phyloP scores from a whole-genome alignment of 2,797 vertebrate genomes.

The Phyllotis vaccarum region DNA sequence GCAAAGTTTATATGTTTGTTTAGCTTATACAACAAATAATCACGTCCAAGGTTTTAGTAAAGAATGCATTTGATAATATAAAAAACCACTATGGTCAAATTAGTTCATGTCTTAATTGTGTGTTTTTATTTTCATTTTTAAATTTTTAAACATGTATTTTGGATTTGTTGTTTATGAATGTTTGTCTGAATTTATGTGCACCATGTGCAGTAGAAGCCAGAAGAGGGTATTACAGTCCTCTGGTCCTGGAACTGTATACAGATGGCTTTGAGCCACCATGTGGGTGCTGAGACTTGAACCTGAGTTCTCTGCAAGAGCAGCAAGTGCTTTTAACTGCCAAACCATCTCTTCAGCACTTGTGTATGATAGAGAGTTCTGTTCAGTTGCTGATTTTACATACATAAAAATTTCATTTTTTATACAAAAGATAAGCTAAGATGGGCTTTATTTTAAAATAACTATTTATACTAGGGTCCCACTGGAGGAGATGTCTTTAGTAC shows the following conservation, averaged over 20 bases:
- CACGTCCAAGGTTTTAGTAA: neutral
- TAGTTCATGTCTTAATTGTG: neutral
- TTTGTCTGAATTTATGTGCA: neutral
- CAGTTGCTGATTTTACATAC: neutral
- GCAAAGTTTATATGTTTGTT: conserved; percentile 49
- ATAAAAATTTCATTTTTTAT: conserved; percentile 33
- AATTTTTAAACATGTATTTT: neutral
- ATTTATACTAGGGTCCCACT: neutral
- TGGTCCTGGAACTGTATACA: neutral
- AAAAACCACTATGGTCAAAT: conserved; percentile 11
- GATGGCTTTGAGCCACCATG: neutral
- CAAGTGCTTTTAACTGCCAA: neutral
- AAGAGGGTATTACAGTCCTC: neutral
- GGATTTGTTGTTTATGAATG: neutral
- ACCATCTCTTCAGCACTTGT: neutral
- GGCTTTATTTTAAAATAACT: conserved; percentile 42
- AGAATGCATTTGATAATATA: neutral
- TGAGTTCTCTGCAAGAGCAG: neutral
- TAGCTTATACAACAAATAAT: conserved; percentile 1
- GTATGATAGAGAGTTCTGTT: neutral
- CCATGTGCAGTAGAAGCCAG: neutral
- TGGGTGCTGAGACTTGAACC: neutral
- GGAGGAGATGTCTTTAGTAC: conserved; percentile 15
- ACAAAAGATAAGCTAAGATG: conserved; percentile 18
- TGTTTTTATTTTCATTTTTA: neutral